phyloP scores from a whole-genome alignment of 2,797 vertebrate species.

The Sarcoramphus papa region DNA sequence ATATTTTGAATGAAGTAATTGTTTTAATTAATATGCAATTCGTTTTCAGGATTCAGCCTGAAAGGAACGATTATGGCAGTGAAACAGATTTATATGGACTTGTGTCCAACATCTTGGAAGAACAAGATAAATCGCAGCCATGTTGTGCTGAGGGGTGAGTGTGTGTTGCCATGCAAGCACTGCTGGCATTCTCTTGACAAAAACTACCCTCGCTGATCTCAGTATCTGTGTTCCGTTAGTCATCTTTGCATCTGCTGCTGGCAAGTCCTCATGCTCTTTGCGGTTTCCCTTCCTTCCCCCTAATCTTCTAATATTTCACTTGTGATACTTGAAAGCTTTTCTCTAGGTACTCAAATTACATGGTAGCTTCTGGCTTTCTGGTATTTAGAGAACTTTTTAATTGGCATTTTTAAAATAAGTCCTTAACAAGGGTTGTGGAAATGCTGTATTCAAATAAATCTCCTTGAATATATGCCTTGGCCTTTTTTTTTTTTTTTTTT shows the following conservation, averaged over 20 bases:
- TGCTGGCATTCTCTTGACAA: neutral
- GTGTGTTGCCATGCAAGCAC: conserved; percentile 15
- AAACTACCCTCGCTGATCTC: neutral
- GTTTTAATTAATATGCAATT: neutral
- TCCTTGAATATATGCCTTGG: neutral
- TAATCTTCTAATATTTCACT: rapidly evolving
- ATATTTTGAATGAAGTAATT: neutral
- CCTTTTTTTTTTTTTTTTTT: neutral
- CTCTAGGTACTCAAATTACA: neutral
- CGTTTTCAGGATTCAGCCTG: conserved; percentile 76
- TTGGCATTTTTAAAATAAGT: neutral
- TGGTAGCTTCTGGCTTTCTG: neutral
- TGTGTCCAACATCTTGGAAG: conserved; percentile 91
- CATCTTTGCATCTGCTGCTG: neutral
- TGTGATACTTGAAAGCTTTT: neutral
- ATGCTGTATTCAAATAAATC: neutral
- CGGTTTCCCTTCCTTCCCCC: neutral
- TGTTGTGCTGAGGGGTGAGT: conserved; percentile 86
- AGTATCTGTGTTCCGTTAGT: neutral
- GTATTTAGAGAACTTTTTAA: neutral
- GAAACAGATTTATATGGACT: conserved; percentile 89
- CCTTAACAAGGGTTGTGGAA: neutral
- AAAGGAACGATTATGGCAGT: conserved; percentile 81
- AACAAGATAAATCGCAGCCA: conserved; percentile 80
- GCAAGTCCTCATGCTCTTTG: neutral